phyloP scores from a whole-genome alignment of 1,140 invertebrate species.

The Drosophila kanapiae region DNA sequence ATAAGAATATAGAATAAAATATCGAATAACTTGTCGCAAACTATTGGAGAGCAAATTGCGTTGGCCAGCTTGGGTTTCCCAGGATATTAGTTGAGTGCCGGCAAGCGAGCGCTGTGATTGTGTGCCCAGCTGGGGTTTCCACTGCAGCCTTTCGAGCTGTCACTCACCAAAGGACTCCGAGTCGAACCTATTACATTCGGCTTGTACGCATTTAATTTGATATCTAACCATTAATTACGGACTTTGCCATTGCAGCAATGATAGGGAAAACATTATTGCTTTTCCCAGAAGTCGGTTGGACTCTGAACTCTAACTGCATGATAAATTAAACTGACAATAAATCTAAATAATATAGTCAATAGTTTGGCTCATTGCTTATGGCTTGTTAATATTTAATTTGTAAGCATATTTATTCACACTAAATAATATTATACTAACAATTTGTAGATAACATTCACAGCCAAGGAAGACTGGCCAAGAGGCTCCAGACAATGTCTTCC shows the following conservation, averaged over 20 bases:
- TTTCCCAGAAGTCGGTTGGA: background rate
- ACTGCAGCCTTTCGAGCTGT: constrained; percentile 21
- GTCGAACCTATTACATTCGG: background rate
- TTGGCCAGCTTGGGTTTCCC: constrained; percentile 44
- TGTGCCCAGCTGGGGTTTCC: constrained; percentile 17
- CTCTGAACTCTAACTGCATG: background rate
- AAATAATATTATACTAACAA: too few relatives aligned
- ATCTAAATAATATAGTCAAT: background rate
- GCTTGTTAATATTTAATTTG: background rate
- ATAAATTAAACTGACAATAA: background rate
- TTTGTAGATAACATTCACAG: background rate
- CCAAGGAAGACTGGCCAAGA: too few relatives aligned
- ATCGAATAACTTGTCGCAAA: constrained; percentile 72
- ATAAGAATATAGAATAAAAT: constrained; percentile 60
- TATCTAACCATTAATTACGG: constrained; percentile 17
- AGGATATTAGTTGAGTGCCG: constrained; percentile 45
- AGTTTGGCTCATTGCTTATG: too few relatives aligned
- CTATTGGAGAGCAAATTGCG: constrained; percentile 45
- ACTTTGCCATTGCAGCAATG: background rate
- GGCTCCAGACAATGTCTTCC: background rate
- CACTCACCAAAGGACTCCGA: background rate
- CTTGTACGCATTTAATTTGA: constrained; percentile 14
- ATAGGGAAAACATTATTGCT: background rate
- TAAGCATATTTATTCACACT: background rate
- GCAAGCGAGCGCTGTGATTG: background rate